Evolutionary conservation across 2,797 vertebrate genomes (phyloP), one percentile per base, ranked within the genome.

Genomic region (Melanotaenia parkinsoni): DNA sequence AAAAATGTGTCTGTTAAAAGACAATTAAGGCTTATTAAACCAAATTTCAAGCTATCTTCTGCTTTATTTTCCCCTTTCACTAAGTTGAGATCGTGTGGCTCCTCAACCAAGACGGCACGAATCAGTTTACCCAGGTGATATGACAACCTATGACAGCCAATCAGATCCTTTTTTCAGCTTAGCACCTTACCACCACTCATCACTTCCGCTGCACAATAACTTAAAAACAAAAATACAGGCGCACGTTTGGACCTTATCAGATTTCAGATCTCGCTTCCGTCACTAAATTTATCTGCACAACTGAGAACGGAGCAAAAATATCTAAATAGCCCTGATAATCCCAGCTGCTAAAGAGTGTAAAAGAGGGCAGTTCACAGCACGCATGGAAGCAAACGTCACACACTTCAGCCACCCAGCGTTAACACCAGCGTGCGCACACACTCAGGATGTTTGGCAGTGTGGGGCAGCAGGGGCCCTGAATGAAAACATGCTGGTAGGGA

Each of bases 401-500:
- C 45, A 78, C 57, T 28, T 30, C 58, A 59, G 54, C 37, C 24
- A 43, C 7, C 43, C 16, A 9, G 45, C 50, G 18, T 54, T 65
- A 38, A 63, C 22, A 67, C 74, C 64, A 38, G 47, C 58, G 70
- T 22, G 75, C 60, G 62, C 51, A 67, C 71, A 76, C 47, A 72
- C 51, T 70, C 50, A 64, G 79, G 81, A 81, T 91, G 90, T 89
- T 90, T 77, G 75, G 77, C 83, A 73, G 75, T 68, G 77, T 47
- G 71, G 75, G 77, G 80, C 72, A 58, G 79, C 59, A 40, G 67
- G 80, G 79, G 79, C 75, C 68, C 67, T 81, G 82, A 87, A 88
- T 80, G 54, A 92, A 90, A 91, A 92, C 83, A 91, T 81, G 82
- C 80, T 66, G 86, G 84, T 85, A 65, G 63, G 85, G 77, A 62